Percentiles rank a stretch among this genome's conserved stretches.
These are phyloP conservation scores for Seriola dumerili DNA, from an alignment of 2,113 vertebrate species.

Conservation along the genomic window DNA sequence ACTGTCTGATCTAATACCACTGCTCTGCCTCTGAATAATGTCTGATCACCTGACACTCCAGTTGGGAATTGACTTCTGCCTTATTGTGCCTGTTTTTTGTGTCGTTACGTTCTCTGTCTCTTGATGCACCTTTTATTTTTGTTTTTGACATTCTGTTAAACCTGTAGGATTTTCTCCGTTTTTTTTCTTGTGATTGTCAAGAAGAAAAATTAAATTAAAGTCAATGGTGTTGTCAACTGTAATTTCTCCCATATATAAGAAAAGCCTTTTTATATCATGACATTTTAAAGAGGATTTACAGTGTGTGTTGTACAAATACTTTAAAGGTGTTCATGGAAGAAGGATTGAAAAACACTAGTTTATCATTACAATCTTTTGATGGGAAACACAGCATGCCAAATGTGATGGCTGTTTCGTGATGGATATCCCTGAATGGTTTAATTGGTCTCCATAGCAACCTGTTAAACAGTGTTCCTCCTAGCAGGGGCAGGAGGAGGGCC, in stretches of 20 bases:
- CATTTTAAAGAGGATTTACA: no score
- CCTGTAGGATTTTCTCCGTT: not conserved
- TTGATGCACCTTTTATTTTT: not conserved
- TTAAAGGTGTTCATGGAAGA: not conserved
- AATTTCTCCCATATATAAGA: no score
- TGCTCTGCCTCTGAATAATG: not conserved
- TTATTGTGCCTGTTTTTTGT: not conserved
- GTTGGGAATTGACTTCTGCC: not conserved
- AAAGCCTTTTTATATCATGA: no score
- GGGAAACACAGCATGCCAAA: not conserved
- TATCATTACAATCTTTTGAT: not conserved
- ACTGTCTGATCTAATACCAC: not conserved
- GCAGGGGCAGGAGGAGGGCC: not conserved
- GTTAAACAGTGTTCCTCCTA: constrained; percentile 3
- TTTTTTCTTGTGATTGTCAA: not conserved
- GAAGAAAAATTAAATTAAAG: not conserved
- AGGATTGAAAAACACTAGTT: not conserved
- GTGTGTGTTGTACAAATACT: no score
- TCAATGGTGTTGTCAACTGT: no score
- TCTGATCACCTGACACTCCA: not conserved
- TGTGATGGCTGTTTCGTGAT: not conserved
- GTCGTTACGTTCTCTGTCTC: not conserved
- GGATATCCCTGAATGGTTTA: not conserved
- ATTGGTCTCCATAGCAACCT: constrained; percentile 48
- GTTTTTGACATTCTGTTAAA: not conserved